Evolutionary conservation across 2,113 vertebrate genomes (phyloP), one percentile per base, ranked within the genome.

Genomic region (Poeciliopsis prolifica): DNA sequence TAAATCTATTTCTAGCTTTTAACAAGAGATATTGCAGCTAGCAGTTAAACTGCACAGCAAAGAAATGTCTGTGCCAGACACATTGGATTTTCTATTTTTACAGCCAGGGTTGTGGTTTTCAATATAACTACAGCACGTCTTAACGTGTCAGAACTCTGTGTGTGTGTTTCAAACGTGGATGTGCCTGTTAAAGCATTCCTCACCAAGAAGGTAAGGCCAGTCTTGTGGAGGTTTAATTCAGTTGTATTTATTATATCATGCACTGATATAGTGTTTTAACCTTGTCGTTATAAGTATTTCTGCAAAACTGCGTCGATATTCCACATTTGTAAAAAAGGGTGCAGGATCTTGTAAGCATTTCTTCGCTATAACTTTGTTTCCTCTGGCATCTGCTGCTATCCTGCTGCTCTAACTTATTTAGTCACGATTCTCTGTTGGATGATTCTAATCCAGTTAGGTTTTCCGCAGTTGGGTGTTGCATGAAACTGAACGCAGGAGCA

Each of bases 61-160:
- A 37, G 24, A 17, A 30, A n/a, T 70, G 31, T 79, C 42, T 54
- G 30, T 12, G 10, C 19, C 44, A 70, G 48, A 33, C 13, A 68
- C 42, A 62, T 29, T 70, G 40, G 65, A 72, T 71, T 83, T 76
- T 66, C 31, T 75, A 33, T 78, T 80, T 81, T 74, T 78, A 12
- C 51, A 80, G 9, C 78, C n/a, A 70, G 70, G 42, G 29, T 33
- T 71, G 73, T 30, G 5, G 62, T 72, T 3, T 64, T 60, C 28
- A 33, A 22, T 72, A 30, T 82, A 33, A 74, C 66, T 19, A 26
- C 28, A 80, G 70, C 86, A 5, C 14, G 86, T 86, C 78, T 78
- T 77, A 87, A 90, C 87, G 85, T 74, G 87, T 82, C 61, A 15
- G 37, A 63, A 75, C 78, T 75, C 74, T 42, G 35, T 81, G 65